These are phyloP conservation scores for Gymnothorax reevesii DNA, from an alignment of 2,797 vertebrate species.

Conservation along the genomic window DNA sequence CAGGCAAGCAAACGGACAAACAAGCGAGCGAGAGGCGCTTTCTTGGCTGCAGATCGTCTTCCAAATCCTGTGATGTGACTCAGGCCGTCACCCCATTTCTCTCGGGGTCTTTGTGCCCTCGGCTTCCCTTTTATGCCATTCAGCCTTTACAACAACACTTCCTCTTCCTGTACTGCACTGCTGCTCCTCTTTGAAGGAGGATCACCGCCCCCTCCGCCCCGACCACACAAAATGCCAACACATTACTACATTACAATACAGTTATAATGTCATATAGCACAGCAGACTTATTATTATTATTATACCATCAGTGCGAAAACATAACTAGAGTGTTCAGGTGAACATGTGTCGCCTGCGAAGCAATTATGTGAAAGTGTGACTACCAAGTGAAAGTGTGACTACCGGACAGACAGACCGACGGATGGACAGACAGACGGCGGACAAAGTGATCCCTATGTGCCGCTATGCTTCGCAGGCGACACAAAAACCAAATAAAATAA, in stretches of 20 bases:
- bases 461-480: no score
- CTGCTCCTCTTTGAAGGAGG: slow-evolving; percentile 66
- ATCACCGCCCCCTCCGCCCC: slow-evolving; percentile 53
- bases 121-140: slow-evolving; percentile 77
- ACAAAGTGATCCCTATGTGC: no score
- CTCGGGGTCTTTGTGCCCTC: slow-evolving; percentile 64
- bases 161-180: slow-evolving; percentile 67
- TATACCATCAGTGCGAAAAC: no score
- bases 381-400: no score
- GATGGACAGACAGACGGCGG: no score
- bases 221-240: slow-evolving; percentile 45
- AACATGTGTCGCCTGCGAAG: no score
- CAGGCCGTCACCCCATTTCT: slow-evolving; percentile 60
- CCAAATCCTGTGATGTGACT: slow-evolving; percentile 64
- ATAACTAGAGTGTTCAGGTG: no score
- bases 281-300: not conserved
- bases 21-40: not conserved
- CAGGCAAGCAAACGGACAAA: not conserved
- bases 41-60: slow-evolving; percentile 23
- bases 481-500: no score
- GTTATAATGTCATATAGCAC: not conserved
- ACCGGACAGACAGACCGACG: no score
- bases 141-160: slow-evolving; percentile 74
- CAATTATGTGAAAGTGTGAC: no score
- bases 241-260: slow-evolving; percentile 43